Evolutionary conservation across 2,113 vertebrate species (phyloP), one percentile per base, ranked within the genome.

Genomic region (Tragulus kanchil): DNA sequence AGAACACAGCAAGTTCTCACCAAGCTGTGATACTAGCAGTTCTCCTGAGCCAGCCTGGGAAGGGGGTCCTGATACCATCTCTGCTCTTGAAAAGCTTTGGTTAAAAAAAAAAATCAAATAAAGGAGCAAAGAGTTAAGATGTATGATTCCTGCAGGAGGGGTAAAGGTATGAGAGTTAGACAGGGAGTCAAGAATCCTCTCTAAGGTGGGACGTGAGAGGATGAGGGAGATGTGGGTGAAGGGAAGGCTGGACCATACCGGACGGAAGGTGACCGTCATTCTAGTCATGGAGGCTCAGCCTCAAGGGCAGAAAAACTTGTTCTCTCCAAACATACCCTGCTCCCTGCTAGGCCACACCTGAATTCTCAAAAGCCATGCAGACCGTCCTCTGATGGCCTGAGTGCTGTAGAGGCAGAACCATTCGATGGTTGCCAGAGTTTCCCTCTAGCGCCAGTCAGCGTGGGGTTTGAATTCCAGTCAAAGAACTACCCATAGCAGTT

Each of bases 211-310:
- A 15, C 13, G 28, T 25, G 85, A 23, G 28, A 36, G 8, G 61
- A 6, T 1, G 6, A 9, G 26, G 26, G 3, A 17, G 5, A 25
- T 14, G 42, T n/a, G n/a, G 26, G 3, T 7, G 28, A 26, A 23
- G 7, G 16, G 25, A 52, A 9, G 3, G 45, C n/a, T 56, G n/a
- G 89, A 12, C 13, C 14, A 0, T 17, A 16, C 6, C 9, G 58
- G 21, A 42, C 3, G 8, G 16, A 42, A 31, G 1, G 1, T 8
- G 31, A 31, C 15, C 9, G 3, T 17, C 17, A 0, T 21, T 13
- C 31, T 64, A 5, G 0, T 31, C 65, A 31, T 0, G 1, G 13
- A 54, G 42, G 7, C 25, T 87, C 86, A n/a, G 11, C 4, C 52
- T 42, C 31, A 65, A 28, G 15, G 19, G 15, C 14, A 67, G 75